Percentiles rank a stretch among this genome's conserved stretches.
phyloP scores from a whole-genome alignment of 2,113 vertebrate species.

The Burhinus bistriatus region DNA sequence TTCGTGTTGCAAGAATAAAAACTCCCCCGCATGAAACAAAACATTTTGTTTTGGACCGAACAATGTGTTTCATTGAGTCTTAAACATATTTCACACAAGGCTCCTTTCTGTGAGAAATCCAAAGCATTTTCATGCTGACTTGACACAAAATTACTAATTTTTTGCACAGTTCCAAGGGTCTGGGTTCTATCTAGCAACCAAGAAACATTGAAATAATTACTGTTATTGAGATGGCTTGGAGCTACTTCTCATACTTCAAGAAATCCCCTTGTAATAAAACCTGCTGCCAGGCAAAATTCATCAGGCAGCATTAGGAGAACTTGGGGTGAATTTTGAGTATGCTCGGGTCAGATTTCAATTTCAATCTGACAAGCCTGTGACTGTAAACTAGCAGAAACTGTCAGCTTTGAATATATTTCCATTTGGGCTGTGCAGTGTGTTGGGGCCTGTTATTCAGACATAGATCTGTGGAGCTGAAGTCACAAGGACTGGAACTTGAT shows the following conservation, averaged over 20 bases:
- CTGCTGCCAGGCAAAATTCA: slow-evolving; percentile 49
- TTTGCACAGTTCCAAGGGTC: not conserved
- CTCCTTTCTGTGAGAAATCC: slow-evolving; percentile 12
- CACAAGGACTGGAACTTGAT: not conserved
- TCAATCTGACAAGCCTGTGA: slow-evolving; percentile 43
- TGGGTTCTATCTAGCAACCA: not conserved
- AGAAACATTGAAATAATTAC: slow-evolving; percentile 48
- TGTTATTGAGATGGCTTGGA: slow-evolving; percentile 6
- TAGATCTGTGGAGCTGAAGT: not conserved
- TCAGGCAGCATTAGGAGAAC: slow-evolving; percentile 9
- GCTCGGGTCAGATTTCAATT: slow-evolving; percentile 30
- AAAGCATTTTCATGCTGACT: slow-evolving; percentile 33
- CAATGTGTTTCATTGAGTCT: slow-evolving; percentile 13
- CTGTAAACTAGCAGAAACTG: slow-evolving; percentile 41
- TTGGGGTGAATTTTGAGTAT: slow-evolving; percentile 55
- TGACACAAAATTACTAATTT: slow-evolving; percentile 1
- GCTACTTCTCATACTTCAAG: slow-evolving; percentile 20
- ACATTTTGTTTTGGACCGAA: slow-evolving; percentile 19
- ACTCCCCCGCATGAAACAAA: not conserved
- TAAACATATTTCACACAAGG: not conserved
- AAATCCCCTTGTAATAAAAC: slow-evolving; percentile 51
- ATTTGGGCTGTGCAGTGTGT: not conserved
- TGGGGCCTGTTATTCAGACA: not conserved
- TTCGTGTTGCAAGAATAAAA: not conserved
- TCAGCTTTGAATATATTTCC: slow-evolving; percentile 42